Percentiles rank a stretch among this genome's conserved stretches.
phyloP scores from a whole-genome alignment of 2,888 invertebrate species.

The Thyatira batis region DNA sequence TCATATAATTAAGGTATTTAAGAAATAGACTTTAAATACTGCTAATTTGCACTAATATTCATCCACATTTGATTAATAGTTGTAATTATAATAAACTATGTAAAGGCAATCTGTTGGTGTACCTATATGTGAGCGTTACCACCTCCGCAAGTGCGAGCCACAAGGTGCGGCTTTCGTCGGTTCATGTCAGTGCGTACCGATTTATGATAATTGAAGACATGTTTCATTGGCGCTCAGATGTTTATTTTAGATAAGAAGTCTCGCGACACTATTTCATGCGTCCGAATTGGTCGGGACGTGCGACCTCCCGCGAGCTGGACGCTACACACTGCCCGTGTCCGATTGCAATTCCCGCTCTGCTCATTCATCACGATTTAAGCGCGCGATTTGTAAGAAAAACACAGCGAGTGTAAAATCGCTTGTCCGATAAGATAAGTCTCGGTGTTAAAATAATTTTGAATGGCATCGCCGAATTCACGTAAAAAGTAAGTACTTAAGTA shows the following conservation, averaged over 20 bases:
- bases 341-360: slow-evolving; percentile 66
- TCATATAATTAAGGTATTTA: neutral
- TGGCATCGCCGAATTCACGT: slow-evolving; percentile 31
- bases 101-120: slow-evolving; percentile 52
- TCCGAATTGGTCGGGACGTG: slow-evolving; percentile 70
- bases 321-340: slow-evolving; percentile 50
- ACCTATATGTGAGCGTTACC: slow-evolving; percentile 50
- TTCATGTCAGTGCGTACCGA: slow-evolving; percentile 73
- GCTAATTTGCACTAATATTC: neutral
- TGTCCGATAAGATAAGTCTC: slow-evolving; percentile 54
- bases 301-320: slow-evolving; percentile 71
- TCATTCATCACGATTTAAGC: slow-evolving; percentile 68
- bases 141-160: slow-evolving; percentile 44
- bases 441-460: slow-evolving; percentile 40
- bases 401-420: slow-evolving; percentile 62
- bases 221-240: slow-evolving; percentile 80
- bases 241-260: slow-evolving; percentile 80
- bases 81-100: slow-evolving; percentile 31
- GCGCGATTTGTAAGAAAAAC: slow-evolving; percentile 62
- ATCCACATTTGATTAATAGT: neutral
- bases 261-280: slow-evolving; percentile 78
- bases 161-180: slow-evolving; percentile 69
- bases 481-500: slow-evolving; percentile 15
- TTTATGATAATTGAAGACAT: slow-evolving; percentile 83
- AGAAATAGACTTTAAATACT: neutral